Evolutionary conservation across 2,888 invertebrate genomes (phyloP).

Genomic region (Melanchra persicariae): DNA sequence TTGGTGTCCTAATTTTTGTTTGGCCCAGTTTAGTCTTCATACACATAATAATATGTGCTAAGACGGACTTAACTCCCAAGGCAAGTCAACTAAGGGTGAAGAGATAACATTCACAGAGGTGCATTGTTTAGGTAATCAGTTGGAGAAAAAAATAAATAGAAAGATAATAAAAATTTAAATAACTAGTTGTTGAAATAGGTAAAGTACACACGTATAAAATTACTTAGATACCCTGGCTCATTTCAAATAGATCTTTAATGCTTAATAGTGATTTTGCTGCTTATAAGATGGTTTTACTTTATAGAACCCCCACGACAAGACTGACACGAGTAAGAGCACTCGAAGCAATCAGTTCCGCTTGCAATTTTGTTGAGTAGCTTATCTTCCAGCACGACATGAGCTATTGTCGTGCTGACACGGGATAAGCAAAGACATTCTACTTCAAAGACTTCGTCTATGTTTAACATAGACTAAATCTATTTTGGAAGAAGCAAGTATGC

Average conservation of each 20-base stretch:
- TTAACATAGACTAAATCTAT: slow-evolving; percentile 1
- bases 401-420: slow-evolving; percentile 29
- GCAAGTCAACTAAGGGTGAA: too few relatives aligned
- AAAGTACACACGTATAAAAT: too few relatives aligned
- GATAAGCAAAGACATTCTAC: slow-evolving; percentile 35
- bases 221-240: too few relatives aligned
- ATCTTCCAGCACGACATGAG: slow-evolving; percentile 39
- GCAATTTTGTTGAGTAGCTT: slow-evolving; percentile 26
- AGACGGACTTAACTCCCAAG: too few relatives aligned
- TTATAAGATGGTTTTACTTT: background rate
- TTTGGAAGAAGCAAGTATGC: background rate
- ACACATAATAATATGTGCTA: too few relatives aligned
- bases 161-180: too few relatives aligned
- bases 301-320: background rate
- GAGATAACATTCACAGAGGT: too few relatives aligned
- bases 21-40: too few relatives aligned
- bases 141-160: too few relatives aligned
- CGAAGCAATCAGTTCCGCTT: slow-evolving; percentile 15
- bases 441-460: background rate
- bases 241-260: background rate
- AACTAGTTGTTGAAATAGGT: too few relatives aligned
- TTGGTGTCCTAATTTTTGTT: too few relatives aligned
- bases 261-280: background rate
- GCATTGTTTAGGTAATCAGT: too few relatives aligned
- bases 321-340: slow-evolving; percentile 1